Base-by-base conservation (phyloP, 2,797 vertebrate species). In the Mus spretus region DNA sequence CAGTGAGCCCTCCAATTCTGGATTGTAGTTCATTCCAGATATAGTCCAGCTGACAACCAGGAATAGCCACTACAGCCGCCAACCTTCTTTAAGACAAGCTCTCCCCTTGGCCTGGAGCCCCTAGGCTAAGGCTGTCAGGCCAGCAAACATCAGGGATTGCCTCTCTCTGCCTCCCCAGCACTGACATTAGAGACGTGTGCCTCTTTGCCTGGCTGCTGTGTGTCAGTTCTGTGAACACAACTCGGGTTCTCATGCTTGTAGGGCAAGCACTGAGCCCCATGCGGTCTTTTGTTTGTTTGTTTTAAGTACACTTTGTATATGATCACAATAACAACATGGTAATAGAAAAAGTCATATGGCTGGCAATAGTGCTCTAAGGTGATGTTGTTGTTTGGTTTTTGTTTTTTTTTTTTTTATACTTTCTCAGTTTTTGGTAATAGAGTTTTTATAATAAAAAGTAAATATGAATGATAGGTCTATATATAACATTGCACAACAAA, bases 371-470 rank as follows among this genome's bases (percentile, higher is more conserved):
- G 22, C 34, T 91, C 77, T 57, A 92, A 3, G 44, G 28, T 92
- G 59, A 40, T 63, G 88, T 91, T 34, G 72, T n/a, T 9, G 53
- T 83, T 57, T 44, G 44, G 37, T 40, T 57, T n/a, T n/a, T 57
- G 59, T 47, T 47, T n/a, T 57, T 59, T 47, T 47, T 37, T 8
- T 57, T 82, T 81, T 55, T 79, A 86, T 86, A 50, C 44, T 93
- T 94, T 87, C 26, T 77, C 57, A 14, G 59, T 92, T 97, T 24
- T 75, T 70, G 86, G 12, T 83, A 95, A 84, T 93, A 84, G 12
- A 81, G 65, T 22, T 94, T 93, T 89, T 82, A 82, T 87, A 72
- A 70, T 90, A 87, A 91, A 70, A 92, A 85, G 75, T 77, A 93
- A 94, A 22, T 57, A 34, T 63, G 70, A 88, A 13, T 91, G 31